Evolutionary conservation across 2,797 vertebrate genomes (phyloP), one percentile per base, ranked within the genome.

Genomic region (Pangasius larnaudii): DNA sequence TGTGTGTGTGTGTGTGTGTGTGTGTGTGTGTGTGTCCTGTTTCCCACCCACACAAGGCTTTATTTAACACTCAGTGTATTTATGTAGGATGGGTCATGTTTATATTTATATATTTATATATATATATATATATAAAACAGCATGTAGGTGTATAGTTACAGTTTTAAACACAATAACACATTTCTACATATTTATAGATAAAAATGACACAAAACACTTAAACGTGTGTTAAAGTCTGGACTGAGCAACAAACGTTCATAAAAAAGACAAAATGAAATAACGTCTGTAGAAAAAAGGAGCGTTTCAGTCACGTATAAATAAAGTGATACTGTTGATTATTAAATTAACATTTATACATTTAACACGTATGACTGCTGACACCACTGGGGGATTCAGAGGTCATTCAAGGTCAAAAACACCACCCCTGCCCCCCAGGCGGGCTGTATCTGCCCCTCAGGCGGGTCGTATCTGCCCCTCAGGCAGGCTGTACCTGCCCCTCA

Each of bases 11-110:
- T 27, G 11, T 9, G 74, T n/a, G 74, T 77, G 46, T 51, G 51
- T 56, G 93, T 94, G 49, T 49, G 58, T 42, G 80, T 65, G 59
- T 63, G 59, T 30, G 9, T 59, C 24, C 22, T 61, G 56, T 27
- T 9, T 42, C 10, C 5, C 79, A n/a, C 79, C 56, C 79, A 81
- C 79, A 61, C 56, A 14, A 7, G 14, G 56, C 56, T 81, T 80
- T 80, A 80, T 80, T 80, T 80, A 80, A 56, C 51, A 36, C 78
- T 33, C 53, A 5, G 33, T 58, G 3, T 61, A 61, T 81, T 59
- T 27, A n/a, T 81, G 56, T 61, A 79, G 51, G 30, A 79, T 36
- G 74, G 8, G 24, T 0, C 8, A 2, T 49, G 11, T 75, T 2
- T n/a, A 16, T n/a, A 3, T 24, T 0, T 19, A 27, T 5, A 19